Evolutionary conservation across 2,113 vertebrate genomes (phyloP).

Genomic region (Oceanites oceanicus): DNA sequence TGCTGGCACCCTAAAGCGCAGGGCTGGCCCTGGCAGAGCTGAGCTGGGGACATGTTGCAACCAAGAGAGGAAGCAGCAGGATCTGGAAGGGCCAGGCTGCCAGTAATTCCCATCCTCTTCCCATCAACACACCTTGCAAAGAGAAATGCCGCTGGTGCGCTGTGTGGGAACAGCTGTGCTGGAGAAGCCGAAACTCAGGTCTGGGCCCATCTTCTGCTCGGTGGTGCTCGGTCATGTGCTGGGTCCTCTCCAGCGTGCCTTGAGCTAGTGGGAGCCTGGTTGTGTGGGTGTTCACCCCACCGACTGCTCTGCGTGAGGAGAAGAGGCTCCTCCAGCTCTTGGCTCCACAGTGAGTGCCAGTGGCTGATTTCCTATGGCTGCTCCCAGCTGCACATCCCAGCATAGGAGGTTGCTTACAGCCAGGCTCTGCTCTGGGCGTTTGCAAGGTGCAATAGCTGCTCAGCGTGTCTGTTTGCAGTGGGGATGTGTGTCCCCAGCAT

Average conservation of each 20-base stretch:
- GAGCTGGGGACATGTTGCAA: not conserved
- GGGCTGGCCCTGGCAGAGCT: not conserved
- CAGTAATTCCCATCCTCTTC: not conserved
- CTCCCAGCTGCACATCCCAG: not conserved
- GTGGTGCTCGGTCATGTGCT: not conserved
- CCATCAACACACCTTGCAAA: not conserved
- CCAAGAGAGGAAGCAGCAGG: not conserved
- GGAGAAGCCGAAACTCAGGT: not conserved
- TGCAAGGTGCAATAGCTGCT: not conserved
- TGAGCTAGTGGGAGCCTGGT: not conserved
- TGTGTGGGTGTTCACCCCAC: not conserved
- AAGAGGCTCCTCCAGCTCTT: not conserved
- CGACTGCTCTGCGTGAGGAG: not conserved
- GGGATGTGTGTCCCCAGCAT: fast-evolving
- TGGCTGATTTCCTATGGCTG: not conserved
- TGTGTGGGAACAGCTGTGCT: not conserved
- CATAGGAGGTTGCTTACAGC: not conserved
- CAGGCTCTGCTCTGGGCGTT: fast-evolving
- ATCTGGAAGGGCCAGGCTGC: not conserved
- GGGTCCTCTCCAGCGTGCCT: not conserved
- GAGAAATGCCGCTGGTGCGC: not conserved
- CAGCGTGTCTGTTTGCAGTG: not conserved
- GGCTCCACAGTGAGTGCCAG: fast-evolving
- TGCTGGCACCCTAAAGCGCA: fast-evolving
- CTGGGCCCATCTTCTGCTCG: not conserved